phyloP scores from a whole-genome alignment of 2,113 vertebrate genomes.

The Pitta sordida region DNA sequence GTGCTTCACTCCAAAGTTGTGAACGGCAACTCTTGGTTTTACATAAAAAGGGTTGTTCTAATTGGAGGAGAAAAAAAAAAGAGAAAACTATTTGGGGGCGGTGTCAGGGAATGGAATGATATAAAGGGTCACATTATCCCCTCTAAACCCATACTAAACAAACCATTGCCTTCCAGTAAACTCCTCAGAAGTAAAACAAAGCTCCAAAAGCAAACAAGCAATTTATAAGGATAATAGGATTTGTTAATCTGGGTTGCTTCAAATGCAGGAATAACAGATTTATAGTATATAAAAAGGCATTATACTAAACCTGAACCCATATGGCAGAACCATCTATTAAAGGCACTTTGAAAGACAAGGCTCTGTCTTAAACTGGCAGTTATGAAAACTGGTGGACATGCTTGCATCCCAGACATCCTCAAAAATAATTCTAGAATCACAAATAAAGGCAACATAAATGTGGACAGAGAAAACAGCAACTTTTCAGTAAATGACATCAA shows the following conservation, averaged over 20 bases:
- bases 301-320: slow-evolving; percentile 15
- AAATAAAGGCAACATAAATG: background rate
- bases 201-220: slow-evolving; percentile 4
- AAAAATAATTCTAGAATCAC: background rate
- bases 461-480: background rate
- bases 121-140: background rate
- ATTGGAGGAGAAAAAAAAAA: background rate
- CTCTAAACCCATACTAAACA: background rate
- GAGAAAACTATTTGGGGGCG: background rate
- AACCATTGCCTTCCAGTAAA: slow-evolving; percentile 5
- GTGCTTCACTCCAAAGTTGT: slow-evolving; percentile 94
- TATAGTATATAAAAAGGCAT: background rate
- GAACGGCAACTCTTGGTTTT: slow-evolving; percentile 91
- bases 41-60: slow-evolving; percentile 96
- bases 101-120: background rate
- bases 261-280: slow-evolving; percentile 3
- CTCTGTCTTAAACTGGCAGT: background rate
- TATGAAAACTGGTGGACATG: background rate
- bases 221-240: background rate
- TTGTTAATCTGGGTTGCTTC: slow-evolving; percentile 26
- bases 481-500: background rate
- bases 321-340: background rate
- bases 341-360: background rate
- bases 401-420: background rate
- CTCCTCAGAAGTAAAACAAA: background rate